Evolutionary conservation across 2,113 vertebrate genomes (phyloP), one percentile per base, ranked within the genome.

Genomic region (Alethe castanea): DNA sequence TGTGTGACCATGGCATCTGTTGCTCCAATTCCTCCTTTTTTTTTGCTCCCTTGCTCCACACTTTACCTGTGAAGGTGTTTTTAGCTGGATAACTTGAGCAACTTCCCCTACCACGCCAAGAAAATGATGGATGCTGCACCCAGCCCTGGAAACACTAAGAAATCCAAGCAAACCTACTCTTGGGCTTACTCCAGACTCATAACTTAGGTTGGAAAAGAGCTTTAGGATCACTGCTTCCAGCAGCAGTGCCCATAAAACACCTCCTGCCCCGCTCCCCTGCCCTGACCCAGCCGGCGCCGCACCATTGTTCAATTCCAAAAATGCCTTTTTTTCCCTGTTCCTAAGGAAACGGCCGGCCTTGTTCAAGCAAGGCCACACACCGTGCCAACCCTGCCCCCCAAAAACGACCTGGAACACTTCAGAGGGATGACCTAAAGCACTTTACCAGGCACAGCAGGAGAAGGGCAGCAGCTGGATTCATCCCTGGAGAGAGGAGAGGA

Each of bases 1-100:
- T 3, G 11, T 1, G 36, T 0, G 3, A 40, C 13, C 28, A 14
- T 18, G 0, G 0, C 9, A 1, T 52, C 9, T 50, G 25, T 52
- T 17, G 25, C 9, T 45, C 25, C 31, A 50, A 17, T 33, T 56
- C 20, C 70, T 14, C 44, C 50, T 9, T 28, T 52, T 4, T 53
- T 8, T 25, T 44, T 3, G 7, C 69, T 89, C 31, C 24, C 25
- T 57, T 28, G 31, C 66, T 45, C 40, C 45, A n/a, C 22, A 1
- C 25, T 66, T 48, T 1, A 71, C 35, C 44, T 25, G n/a, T 4
- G 23, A 19, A 19, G 18, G 13, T 12, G 29, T n/a, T 28, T 79
- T 56, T 3, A 24, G 38, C 20, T 1, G 14, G 31, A 3, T 5
- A 60, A 44, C 25, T 40, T 6, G 1, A 61, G 25, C 36, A 22